Percentiles rank a stretch among this genome's conserved stretches.
These are phyloP conservation scores for Telmatochromis sp. DNA, from an alignment of 2,113 vertebrate genomes.

Conservation along the genomic window DNA sequence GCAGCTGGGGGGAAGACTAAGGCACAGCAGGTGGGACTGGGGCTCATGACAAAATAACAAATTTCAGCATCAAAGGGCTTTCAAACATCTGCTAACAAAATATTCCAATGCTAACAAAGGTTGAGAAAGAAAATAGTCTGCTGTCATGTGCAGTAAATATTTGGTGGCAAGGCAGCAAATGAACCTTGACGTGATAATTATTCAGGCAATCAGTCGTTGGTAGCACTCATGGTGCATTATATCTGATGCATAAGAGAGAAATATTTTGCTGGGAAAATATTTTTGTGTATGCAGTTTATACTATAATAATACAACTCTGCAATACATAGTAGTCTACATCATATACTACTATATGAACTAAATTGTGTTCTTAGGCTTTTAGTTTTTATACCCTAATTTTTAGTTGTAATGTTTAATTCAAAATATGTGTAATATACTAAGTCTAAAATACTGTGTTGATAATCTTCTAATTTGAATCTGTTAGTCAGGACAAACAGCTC, in stretches of 20 bases:
- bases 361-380: background rate
- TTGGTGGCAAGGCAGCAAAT: background rate
- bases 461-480: background rate
- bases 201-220: background rate
- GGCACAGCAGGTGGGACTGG: conserved; percentile 30
- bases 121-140: background rate
- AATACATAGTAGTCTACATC: background rate
- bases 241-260: background rate
- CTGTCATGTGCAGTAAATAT: background rate
- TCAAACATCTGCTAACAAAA: background rate
- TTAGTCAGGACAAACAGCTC: background rate
- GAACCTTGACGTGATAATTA: background rate
- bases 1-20: conserved; percentile 19
- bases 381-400: background rate
- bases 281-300: background rate
- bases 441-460: background rate
- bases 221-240: too few species aligned
- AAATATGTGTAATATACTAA: background rate
- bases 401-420: background rate
- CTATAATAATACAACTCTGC: background rate
- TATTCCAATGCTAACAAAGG: background rate
- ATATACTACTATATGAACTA: background rate
- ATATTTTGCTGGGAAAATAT: background rate
- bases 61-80: background rate
- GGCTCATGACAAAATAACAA: conserved; percentile 64